Evolutionary conservation across 2,797 vertebrate species (phyloP), one percentile per base, ranked within the genome.

Genomic region (Distichodus sexfasciatus): DNA sequence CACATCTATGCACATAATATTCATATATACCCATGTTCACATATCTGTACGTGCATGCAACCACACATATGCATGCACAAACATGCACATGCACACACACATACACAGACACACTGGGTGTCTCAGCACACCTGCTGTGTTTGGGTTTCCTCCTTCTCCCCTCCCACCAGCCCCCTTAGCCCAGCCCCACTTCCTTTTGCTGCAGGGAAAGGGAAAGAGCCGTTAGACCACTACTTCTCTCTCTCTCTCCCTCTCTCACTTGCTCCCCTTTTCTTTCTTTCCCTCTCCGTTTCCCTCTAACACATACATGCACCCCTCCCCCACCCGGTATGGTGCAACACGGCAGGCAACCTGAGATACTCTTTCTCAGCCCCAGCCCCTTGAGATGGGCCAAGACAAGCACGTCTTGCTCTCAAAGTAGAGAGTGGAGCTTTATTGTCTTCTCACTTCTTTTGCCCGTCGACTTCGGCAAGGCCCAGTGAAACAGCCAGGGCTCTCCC

Each of bases 81-180:
- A 79, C 69, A 71, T 6, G 31, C 40, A 62, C 40, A 15, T 19
- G 15, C 33, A 10, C 44, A 65, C 4, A 9, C 36, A 67, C 11
- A 29, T 33, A 47, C 19, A 29, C 47, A 36, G 8, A 38, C 48
- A 61, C 55, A 66, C 54, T 21, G 23, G 61, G 68, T 79, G 77
- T 60, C 14, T 31, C 66, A 76, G 82, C 81, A 83, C 87, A 90
- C 89, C 89, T 90, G 89, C 87, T 88, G 85, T 73, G 80, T 83
- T 83, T 78, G 84, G 82, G 75, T 87, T 82, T 86, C 81, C 77
- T 84, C 79, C 80, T 75, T 31, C 59, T 40, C 40, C 40, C 44
- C 19, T 50, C 63, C 50, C 21, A 24, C 51, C 26, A 17, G n/a
- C 63, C 38, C 21, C 2, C 21, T 19, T 44, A 47, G 47, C 80